Conservation (phyloP, 2,113 vertebrate genomes). For the Mugil cephalus region DNA sequence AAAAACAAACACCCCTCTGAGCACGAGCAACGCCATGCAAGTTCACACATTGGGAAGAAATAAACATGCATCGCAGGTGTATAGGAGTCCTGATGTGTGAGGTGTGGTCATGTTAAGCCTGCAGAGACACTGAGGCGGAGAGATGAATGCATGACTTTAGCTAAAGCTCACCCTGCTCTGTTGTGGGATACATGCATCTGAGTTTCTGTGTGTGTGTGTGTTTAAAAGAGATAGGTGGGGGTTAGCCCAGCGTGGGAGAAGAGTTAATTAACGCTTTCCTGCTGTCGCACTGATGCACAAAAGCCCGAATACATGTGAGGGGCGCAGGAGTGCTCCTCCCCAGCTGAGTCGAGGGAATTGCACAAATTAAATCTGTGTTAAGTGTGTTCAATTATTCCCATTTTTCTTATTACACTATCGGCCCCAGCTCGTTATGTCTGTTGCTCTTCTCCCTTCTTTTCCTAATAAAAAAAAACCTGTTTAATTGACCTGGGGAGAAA, state of each 20-base stretch:
- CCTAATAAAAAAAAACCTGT: slow-evolving; percentile 49
- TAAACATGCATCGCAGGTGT: slow-evolving; percentile 71
- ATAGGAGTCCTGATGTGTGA: slow-evolving; percentile 30
- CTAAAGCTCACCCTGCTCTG: slow-evolving; percentile 53
- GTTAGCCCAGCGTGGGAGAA: slow-evolving; percentile 73
- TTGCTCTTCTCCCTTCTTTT: slow-evolving; percentile 34
- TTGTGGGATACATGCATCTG: slow-evolving; percentile 47
- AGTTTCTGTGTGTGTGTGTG: slow-evolving; percentile 55
- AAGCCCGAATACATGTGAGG: slow-evolving; percentile 50
- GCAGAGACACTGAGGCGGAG: slow-evolving; percentile 20
- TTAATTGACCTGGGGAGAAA: slow-evolving; percentile 66
- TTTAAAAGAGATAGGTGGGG: slow-evolving; percentile 63
- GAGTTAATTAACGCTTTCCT: slow-evolving; percentile 83
- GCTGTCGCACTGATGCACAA: slow-evolving; percentile 71
- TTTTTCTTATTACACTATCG: slow-evolving; percentile 66
- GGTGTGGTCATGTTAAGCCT: slow-evolving; percentile 27
- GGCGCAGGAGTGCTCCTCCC: slow-evolving; percentile 34
- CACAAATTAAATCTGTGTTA: slow-evolving; percentile 79
- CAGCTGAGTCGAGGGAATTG: slow-evolving; percentile 69
- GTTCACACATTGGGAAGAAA: slow-evolving; percentile 37
- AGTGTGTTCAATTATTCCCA: slow-evolving; percentile 79
- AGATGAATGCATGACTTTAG: slow-evolving; percentile 52
- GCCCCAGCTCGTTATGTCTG: slow-evolving; percentile 41
- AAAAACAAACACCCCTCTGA: slow-evolving; percentile 48
- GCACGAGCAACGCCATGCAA: slow-evolving; percentile 26